Conservation (phyloP, 2,797 vertebrate species). For the Myiothlypis chrysogaster region DNA sequence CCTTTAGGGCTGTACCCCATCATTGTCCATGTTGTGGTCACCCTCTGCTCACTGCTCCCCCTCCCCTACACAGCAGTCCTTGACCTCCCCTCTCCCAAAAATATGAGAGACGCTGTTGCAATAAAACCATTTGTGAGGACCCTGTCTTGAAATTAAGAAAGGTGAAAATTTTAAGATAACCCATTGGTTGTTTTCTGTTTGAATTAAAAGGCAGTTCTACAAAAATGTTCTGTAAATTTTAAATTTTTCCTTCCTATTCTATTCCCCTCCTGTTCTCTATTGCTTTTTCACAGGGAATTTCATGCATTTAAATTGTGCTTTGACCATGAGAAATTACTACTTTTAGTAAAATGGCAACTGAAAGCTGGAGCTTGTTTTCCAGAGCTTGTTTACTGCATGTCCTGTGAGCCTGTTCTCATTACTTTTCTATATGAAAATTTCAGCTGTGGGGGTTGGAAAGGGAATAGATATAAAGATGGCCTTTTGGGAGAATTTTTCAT, state of each 20-base stretch:
- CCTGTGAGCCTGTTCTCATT: background rate
- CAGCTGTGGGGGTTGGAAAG: background rate
- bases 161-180: background rate
- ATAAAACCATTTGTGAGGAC: background rate
- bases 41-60: background rate
- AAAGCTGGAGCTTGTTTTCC: background rate
- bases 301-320: background rate
- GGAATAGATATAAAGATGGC: background rate
- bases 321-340: background rate
- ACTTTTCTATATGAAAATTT: background rate
- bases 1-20: background rate
- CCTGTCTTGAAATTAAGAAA: background rate
- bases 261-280: background rate
- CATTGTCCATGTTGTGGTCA: fast-evolving
- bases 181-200: background rate
- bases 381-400: background rate
- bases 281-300: background rate
- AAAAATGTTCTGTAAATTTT: background rate
- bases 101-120: background rate
- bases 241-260: background rate
- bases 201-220: background rate
- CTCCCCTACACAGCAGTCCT: background rate
- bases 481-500: background rate
- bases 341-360: background rate
- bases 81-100: background rate